phyloP scores from a whole-genome alignment of 2,797 vertebrate species.

The Clamator glandarius region DNA sequence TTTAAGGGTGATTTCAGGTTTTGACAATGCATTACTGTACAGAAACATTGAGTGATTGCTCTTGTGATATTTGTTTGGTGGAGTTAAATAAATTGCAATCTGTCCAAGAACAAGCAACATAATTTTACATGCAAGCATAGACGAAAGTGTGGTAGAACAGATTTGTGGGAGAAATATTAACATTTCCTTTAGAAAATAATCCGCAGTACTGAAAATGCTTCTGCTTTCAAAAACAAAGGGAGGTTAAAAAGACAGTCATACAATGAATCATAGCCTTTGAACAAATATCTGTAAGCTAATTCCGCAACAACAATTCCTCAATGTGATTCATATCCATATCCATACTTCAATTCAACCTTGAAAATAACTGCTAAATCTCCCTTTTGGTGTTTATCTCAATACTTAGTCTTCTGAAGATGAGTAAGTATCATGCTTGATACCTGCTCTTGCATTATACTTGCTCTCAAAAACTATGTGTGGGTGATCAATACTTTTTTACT shows the following conservation, averaged over 20 bases:
- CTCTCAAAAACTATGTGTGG: neutral
- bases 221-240: neutral
- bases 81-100: neutral
- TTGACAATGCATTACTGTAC: neutral
- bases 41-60: neutral
- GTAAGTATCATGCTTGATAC: neutral
- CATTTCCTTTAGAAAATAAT: neutral
- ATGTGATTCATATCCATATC: too few species aligned
- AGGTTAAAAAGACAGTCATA: neutral
- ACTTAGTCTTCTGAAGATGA: neutral
- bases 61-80: neutral
- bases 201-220: neutral
- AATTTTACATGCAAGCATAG: neutral
- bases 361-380: neutral
- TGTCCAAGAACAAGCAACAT: neutral
- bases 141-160: neutral
- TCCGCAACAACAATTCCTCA: neutral
- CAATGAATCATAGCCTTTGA: neutral
- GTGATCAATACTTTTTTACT: neutral
- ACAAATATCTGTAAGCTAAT: neutral
- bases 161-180: neutral
- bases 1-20: neutral
- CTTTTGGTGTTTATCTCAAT: neutral
- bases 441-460: neutral
- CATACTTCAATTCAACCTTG: neutral